Evolutionary conservation across 2,888 invertebrate genomes (phyloP), one percentile per base, ranked within the genome.

Genomic region (Gryllus longicercus): DNA sequence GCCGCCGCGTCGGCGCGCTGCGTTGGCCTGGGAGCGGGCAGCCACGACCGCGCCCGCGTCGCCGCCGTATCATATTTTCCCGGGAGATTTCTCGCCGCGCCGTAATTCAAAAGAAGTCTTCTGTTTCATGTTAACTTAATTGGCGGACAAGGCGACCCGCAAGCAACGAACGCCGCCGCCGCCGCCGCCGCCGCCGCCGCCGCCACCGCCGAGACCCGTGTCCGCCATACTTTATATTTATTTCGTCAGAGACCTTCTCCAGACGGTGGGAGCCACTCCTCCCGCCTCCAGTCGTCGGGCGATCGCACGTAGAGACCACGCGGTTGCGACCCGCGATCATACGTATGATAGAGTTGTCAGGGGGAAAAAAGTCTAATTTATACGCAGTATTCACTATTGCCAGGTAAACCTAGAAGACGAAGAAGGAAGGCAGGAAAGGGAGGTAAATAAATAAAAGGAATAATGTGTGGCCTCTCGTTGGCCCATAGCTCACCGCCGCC

Each of bases 21-120:
- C 4, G 4, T 3, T 4, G 63, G 14, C 16, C 14, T 14, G 63
- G n/a, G n/a, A 63, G 14, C 63, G 63, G n/a, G 63, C 63, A 14
- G n/a, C 63, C 63, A 8, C 63, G 3, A 8, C 63, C 63, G n/a
- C 63, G 5, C 14, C 16, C 63, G 14, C 63, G 14, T 14, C 14
- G 16, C 63, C 63, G 63, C 63, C n/a, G 63, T 63, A 63, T 63
- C 63, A n/a, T 63, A 63, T 63, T 63, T 63, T 63, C 63, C 63
- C 63, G 16, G n/a, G 63, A 63, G 63, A 63, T 63, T 63, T 63
- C 63, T 63, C 63, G 16, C 14, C 63, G 63, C 63, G n/a, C n/a
- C 63, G 63, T 63, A 63, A 63, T 63, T 63, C 63, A 63, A 63
- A 63, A 63, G 63, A n/a, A 63, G 63, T 63, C 63, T 63, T 63